Evolutionary conservation across 2,113 vertebrate species (phyloP).

Genomic region (Pelmatolapia mariae): DNA sequence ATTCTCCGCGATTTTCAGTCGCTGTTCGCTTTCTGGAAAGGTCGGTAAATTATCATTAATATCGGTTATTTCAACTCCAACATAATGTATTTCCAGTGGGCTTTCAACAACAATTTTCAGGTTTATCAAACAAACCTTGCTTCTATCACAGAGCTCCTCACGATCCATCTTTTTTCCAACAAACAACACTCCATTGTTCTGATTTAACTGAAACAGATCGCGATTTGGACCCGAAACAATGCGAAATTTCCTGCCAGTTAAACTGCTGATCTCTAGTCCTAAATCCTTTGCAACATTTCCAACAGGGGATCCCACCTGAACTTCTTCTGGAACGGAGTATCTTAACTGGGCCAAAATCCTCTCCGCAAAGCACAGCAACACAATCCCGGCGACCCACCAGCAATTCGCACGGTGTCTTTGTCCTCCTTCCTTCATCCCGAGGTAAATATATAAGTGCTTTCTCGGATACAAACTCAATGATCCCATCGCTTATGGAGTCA

Average conservation of each 20-base stretch:
- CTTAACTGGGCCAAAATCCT: constrained; percentile 23
- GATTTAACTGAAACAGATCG: constrained; percentile 55
- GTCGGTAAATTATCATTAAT: constrained; percentile 60
- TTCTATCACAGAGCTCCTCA: constrained; percentile 58
- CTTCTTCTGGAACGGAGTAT: constrained; percentile 59
- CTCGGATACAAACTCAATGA: accelerated
- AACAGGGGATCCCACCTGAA: constrained; percentile 41
- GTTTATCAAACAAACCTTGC: constrained; percentile 51
- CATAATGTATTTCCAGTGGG: constrained; percentile 68
- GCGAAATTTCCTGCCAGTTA: constrained; percentile 50
- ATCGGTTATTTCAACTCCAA: constrained; percentile 64
- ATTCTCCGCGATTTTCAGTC: constrained; percentile 51
- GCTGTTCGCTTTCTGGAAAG: constrained; percentile 52
- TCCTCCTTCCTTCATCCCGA: not conserved
- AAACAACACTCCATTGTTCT: constrained; percentile 57
- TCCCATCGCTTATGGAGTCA: not conserved
- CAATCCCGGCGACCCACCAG: constrained; percentile 9
- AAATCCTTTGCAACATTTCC: constrained; percentile 71
- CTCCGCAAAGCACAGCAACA: constrained; percentile 27
- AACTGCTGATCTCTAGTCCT: constrained; percentile 44
- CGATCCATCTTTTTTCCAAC: constrained; percentile 47
- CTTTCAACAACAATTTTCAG: constrained; percentile 67
- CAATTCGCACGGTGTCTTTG: constrained; percentile 12
- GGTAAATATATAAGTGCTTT: not conserved
- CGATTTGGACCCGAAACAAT: constrained; percentile 56